Percentiles rank a stretch among this genome's conserved stretches.
Conservation (phyloP, 1,140 invertebrate genomes). For the Aphelenchoides fujianensis region DNA sequence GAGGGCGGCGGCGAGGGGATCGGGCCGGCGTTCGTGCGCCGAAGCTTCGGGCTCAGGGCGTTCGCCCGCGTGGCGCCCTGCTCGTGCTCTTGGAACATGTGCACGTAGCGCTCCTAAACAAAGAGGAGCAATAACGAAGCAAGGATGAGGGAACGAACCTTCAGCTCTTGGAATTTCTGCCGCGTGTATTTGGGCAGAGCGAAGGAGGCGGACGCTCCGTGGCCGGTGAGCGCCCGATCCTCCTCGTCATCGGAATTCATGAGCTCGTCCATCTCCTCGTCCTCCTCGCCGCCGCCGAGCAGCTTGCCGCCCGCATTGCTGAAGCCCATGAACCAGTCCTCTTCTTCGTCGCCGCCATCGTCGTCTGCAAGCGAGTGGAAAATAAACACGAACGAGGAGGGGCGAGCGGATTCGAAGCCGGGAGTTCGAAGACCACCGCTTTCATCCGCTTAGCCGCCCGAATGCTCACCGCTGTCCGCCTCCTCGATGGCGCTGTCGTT, state of each 20-base stretch:
- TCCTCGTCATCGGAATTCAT: constrained; percentile 33
- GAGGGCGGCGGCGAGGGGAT: neutral
- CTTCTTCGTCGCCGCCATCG: constrained; percentile 46
- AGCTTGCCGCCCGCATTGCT: constrained; percentile 13
- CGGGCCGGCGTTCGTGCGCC: constrained; percentile 14
- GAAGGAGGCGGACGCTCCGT: neutral
- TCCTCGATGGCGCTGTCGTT: constrained; percentile 14
- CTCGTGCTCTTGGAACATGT: constrained; percentile 40
- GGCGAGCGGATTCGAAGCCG: no score
- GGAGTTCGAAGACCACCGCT: neutral
- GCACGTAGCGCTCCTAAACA: constrained; percentile 25
- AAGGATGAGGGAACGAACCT: no score
- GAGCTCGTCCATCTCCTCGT: constrained; percentile 30
- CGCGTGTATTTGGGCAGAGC: constrained; percentile 36
- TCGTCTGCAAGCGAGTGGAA: no score
- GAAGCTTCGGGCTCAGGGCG: constrained; percentile 26
- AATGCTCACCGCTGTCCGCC: constrained; percentile 17
- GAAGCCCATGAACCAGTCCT: constrained; percentile 33
- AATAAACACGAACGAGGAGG: no score
- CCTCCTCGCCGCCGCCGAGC: constrained; percentile 24
- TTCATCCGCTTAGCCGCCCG: neutral
- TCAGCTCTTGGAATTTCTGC: constrained; percentile 38
- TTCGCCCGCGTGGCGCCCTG: constrained; percentile 20
- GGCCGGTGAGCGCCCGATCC: constrained; percentile 16
- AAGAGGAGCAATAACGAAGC: no score